phyloP scores from a whole-genome alignment of 2,797 vertebrate genomes.

The Trachops cirrhosus region DNA sequence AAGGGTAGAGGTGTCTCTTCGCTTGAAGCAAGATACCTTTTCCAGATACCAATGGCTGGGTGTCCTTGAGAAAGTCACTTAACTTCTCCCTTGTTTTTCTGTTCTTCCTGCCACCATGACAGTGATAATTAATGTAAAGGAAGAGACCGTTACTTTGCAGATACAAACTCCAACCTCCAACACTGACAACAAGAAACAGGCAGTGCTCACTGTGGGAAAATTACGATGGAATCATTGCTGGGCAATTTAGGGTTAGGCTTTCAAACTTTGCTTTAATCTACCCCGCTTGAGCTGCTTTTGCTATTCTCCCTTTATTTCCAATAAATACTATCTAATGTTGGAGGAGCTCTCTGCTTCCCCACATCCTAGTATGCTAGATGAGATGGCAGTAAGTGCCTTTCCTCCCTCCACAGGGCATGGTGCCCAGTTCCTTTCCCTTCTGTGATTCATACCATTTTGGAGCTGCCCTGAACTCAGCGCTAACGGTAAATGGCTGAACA shows the following conservation, averaged over 20 bases:
- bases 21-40: not conserved
- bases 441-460: not conserved
- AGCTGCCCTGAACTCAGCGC: not conserved
- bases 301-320: not conserved
- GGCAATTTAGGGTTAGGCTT: not conserved
- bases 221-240: not conserved
- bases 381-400: not conserved
- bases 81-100: not conserved
- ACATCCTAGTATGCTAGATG: not conserved
- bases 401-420: not conserved
- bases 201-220: not conserved
- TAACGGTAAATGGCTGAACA: not conserved
- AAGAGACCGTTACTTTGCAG: not conserved
- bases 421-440: not conserved
- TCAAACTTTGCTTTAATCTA: conserved; percentile 9
- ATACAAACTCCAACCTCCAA: not conserved
- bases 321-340: not conserved
- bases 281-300: not conserved
- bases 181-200: not conserved
- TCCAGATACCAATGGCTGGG: not conserved
- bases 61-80: not conserved
- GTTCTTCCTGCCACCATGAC: not conserved
- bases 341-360: not conserved
- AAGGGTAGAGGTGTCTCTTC: not conserved
- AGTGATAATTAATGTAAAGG: not conserved